Conservation (phyloP, 2,797 vertebrate species). For the Lithobates sylvaticus region DNA sequence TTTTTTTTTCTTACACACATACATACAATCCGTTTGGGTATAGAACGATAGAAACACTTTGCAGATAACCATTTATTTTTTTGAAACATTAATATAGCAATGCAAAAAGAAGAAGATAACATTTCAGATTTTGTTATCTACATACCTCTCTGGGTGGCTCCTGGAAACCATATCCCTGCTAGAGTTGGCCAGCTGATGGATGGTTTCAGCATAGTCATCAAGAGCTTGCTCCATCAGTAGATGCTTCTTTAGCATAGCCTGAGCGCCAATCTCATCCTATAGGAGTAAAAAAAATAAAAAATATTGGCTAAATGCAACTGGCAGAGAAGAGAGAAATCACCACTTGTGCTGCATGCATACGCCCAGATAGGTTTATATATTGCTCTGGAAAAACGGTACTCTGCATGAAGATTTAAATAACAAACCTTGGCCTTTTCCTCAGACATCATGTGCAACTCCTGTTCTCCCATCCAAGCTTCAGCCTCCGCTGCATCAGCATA, state of each 20-base stretch:
- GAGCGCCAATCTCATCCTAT: slow-evolving; percentile 90
- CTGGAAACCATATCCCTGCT: slow-evolving; percentile 89
- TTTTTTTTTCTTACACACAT: too few relatives aligned
- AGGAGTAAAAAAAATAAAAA: slow-evolving; percentile 6
- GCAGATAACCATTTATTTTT: too few relatives aligned
- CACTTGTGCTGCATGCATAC: background rate
- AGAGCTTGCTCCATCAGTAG: slow-evolving; percentile 90
- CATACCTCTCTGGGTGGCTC: slow-evolving; percentile 91
- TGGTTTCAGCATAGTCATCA: slow-evolving; percentile 89
- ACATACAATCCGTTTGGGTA: too few relatives aligned
- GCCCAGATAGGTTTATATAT: background rate
- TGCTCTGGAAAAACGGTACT: too few relatives aligned
- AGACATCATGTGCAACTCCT: slow-evolving; percentile 97
- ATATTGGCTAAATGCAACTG: too few relatives aligned
- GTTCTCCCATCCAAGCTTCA: slow-evolving; percentile 96
- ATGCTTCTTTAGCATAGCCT: slow-evolving; percentile 94
- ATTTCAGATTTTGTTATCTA: background rate
- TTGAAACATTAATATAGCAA: too few relatives aligned
- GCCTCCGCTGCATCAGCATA: slow-evolving; percentile 89
- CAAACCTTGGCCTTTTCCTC: slow-evolving; percentile 94
- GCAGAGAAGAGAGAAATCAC: background rate
- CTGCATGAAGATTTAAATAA: background rate
- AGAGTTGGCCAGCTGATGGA: slow-evolving; percentile 89
- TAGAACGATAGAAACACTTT: too few relatives aligned
- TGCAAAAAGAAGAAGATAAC: background rate